Base-by-base conservation (phyloP, 2,113 vertebrate genomes). In the Anarrhichthys ocellatus region DNA sequence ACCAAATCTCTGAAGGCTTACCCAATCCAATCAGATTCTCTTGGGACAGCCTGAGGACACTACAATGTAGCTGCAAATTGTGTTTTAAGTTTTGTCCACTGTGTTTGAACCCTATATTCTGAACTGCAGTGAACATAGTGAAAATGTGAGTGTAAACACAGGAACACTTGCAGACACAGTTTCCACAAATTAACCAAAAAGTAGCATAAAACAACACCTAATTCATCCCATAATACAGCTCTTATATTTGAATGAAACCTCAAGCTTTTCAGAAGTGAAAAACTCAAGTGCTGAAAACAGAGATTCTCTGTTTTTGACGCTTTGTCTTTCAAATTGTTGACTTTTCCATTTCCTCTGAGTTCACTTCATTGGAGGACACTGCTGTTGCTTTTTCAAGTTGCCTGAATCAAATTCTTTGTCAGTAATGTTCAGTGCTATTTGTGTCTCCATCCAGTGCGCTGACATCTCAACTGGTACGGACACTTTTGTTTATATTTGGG, bases 311-410 rank as follows among this genome's bases (percentile, higher is more conserved):
- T 24, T 44, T 76, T 36, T 22, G 13, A 1, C 27, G 48, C 27
- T n/a, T 67, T 42, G 5, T 63, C 4, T 8, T 22, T 13, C 4
- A 52, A 42, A 11, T 27, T 50, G 22, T 22, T 11, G 50, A 32
- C 24, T 24, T 48, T 56, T 76, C 65, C 6, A 59, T 76, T 79
- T 76, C 22, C 58, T 76, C 70, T 29, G 22, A 70, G 59, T 80
- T 68, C 78, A 46, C 24, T 81, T 14, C 44, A 69, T 18, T 52
- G 22, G 67, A 83, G 76, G 75, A 84, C 61, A 78, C 32, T 64
- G 40, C 24, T 73, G 22, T 24, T 42, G 8, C 6, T 38, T 1
- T 15, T 9, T 48, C 27, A 36, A 56, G 22, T 27, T 18, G 46
- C 17, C 46, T 18, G 24, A 58, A 80, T 40, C 38, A 1, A 24